phyloP scores from a whole-genome alignment of 1,140 invertebrate genomes.

The Bradysia coprophila region DNA sequence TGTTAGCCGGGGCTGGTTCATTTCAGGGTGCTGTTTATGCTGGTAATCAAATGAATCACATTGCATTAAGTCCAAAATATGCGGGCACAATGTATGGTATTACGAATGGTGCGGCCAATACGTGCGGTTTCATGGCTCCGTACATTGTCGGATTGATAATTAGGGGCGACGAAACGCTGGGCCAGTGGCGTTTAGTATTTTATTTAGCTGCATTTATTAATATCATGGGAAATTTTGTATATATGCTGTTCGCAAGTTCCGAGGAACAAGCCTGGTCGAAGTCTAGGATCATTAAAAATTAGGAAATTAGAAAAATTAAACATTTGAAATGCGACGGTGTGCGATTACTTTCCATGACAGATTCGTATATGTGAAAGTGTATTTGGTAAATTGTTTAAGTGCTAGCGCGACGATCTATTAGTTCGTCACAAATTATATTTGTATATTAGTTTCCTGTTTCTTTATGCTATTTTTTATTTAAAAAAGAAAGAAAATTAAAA shows the following conservation, averaged over 20 bases:
- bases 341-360: no score
- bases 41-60: conserved; percentile 74
- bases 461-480: no score
- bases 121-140: conserved; percentile 73
- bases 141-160: conserved; percentile 56
- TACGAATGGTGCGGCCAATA: conserved; percentile 71
- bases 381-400: no score
- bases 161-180: conserved; percentile 56
- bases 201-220: conserved; percentile 69
- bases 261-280: conserved; percentile 60
- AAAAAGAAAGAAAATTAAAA: no score
- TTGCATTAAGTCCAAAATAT: conserved; percentile 66
- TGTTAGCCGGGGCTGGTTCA: conserved; percentile 49
- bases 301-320: neutral
- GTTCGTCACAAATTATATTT: no score
- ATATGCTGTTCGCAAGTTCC: conserved; percentile 63
- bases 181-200: conserved; percentile 75
- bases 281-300: neutral
- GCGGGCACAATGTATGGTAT: conserved; percentile 79
- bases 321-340: no score
- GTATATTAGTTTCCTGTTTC: no score
- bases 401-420: no score
- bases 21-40: conserved; percentile 56
- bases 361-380: no score
- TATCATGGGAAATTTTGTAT: conserved; percentile 56